phyloP scores from a whole-genome alignment of 2,113 vertebrate species.

The Serinus canaria region DNA sequence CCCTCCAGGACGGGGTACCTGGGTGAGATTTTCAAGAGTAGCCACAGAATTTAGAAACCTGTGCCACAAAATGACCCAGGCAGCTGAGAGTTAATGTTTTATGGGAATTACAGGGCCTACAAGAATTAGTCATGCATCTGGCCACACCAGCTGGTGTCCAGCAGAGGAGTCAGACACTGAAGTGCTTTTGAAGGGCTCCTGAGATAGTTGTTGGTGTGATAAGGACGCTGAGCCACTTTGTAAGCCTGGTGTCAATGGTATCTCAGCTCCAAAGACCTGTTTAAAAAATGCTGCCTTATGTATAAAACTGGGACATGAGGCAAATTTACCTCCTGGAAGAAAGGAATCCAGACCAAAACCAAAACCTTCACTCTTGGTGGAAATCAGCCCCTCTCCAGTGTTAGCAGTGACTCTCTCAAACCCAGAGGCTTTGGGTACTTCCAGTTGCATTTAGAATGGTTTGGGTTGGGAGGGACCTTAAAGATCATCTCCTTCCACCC shows the following conservation, averaged over 20 bases:
- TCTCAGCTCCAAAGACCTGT: neutral
- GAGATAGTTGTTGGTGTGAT: neutral
- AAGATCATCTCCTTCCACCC: neutral
- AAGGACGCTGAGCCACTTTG: neutral
- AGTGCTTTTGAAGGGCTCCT: neutral
- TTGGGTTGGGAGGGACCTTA: neutral
- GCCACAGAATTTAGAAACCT: neutral
- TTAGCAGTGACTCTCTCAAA: neutral
- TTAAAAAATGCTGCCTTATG: neutral
- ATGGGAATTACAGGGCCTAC: neutral
- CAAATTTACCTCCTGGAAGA: neutral
- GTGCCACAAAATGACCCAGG: accelerated
- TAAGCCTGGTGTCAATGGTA: neutral
- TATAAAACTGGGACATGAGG: neutral
- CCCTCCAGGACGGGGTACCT: neutral
- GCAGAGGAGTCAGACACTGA: neutral
- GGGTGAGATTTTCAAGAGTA: neutral
- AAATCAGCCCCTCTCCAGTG: neutral
- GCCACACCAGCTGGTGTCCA: neutral
- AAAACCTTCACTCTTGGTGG: neutral
- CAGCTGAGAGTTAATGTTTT: neutral
- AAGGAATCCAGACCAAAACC: neutral
- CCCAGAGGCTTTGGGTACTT: neutral
- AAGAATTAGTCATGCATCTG: neutral
- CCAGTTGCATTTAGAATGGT: neutral